Conservation (phyloP, 2,888 invertebrate species). For the Agrochola litura region DNA sequence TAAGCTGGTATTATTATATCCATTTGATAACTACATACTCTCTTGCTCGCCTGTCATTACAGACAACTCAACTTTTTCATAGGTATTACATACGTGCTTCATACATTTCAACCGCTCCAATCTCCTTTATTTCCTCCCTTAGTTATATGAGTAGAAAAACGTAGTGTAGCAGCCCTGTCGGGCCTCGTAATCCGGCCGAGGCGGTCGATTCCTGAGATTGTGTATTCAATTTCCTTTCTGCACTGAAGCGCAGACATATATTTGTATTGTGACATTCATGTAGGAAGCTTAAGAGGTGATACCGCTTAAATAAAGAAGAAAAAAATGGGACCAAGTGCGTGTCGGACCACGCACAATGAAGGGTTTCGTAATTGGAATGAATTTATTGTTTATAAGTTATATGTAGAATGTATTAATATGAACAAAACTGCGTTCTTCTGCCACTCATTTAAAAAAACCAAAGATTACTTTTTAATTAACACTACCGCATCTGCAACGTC, state of each 20-base stretch:
- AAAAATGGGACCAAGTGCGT: too few relatives aligned
- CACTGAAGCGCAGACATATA: conserved; percentile 71
- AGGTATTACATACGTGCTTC: neutral
- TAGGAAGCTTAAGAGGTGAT: conserved; percentile 37
- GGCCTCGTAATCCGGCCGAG: conserved; percentile 62
- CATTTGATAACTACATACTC: neutral
- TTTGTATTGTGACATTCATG: conserved; percentile 68
- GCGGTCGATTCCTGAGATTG: conserved; percentile 76
- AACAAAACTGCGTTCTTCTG: too few relatives aligned
- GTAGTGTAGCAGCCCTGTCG: conserved; percentile 51
- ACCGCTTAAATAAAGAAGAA: neutral
- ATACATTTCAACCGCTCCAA: neutral
- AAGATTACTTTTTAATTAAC: neutral
- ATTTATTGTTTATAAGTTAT: too few relatives aligned
- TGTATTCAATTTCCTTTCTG: conserved; percentile 80
- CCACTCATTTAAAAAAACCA: too few relatives aligned
- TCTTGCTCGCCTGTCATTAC: neutral
- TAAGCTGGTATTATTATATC: too few relatives aligned
- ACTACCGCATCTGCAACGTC: conserved; percentile 18
- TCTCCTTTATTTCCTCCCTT: neutral
- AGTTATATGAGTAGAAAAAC: conserved; percentile 12
- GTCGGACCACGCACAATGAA: too few relatives aligned
- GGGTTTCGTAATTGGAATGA: too few relatives aligned
- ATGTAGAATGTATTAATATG: too few relatives aligned
- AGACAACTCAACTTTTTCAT: neutral